phyloP scores from a whole-genome alignment of 2,888 invertebrate genomes.

The Pseudoips prasinana region DNA sequence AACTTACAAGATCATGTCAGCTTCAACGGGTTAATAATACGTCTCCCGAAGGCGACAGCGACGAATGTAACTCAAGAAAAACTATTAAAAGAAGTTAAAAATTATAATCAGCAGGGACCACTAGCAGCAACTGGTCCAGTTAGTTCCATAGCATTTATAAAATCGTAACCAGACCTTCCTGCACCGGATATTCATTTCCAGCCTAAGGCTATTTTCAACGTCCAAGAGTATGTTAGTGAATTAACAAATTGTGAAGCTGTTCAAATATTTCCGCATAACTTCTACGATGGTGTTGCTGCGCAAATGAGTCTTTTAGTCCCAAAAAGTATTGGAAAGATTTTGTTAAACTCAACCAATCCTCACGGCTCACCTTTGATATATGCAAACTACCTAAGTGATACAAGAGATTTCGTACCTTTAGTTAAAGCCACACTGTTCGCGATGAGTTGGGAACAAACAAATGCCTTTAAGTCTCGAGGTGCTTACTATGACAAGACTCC shows the following conservation, averaged over 20 bases:
- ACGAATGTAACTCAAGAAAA: slow-evolving; percentile 62
- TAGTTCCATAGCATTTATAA: slow-evolving; percentile 80
- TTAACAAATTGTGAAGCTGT: slow-evolving; percentile 50
- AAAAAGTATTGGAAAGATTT: slow-evolving; percentile 82
- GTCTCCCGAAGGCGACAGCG: slow-evolving; percentile 72
- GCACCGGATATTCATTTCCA: slow-evolving; percentile 84
- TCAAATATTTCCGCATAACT: slow-evolving; percentile 75
- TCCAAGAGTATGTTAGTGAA: slow-evolving; percentile 76
- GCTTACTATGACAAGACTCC: slow-evolving; percentile 76
- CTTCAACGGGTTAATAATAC: slow-evolving; percentile 71
- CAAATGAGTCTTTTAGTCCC: slow-evolving; percentile 82
- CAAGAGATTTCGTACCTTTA: slow-evolving; percentile 81
- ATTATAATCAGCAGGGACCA: slow-evolving; percentile 72
- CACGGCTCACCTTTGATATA: slow-evolving; percentile 85
- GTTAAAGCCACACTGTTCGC: slow-evolving; percentile 83
- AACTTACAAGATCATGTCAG: slow-evolving; percentile 67
- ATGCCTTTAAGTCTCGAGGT: slow-evolving; percentile 78
- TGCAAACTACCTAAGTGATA: slow-evolving; percentile 83
- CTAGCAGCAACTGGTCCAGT: slow-evolving; percentile 78
- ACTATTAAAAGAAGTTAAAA: slow-evolving; percentile 55
- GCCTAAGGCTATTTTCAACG: slow-evolving; percentile 70
- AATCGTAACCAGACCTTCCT: slow-evolving; percentile 64
- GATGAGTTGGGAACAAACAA: slow-evolving; percentile 78
- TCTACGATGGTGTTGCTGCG: slow-evolving; percentile 81
- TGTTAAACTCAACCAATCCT: slow-evolving; percentile 85